These are phyloP conservation scores for Hippopotamus amphibius DNA, from an alignment of 2,113 vertebrate species.

Conservation along the genomic window DNA sequence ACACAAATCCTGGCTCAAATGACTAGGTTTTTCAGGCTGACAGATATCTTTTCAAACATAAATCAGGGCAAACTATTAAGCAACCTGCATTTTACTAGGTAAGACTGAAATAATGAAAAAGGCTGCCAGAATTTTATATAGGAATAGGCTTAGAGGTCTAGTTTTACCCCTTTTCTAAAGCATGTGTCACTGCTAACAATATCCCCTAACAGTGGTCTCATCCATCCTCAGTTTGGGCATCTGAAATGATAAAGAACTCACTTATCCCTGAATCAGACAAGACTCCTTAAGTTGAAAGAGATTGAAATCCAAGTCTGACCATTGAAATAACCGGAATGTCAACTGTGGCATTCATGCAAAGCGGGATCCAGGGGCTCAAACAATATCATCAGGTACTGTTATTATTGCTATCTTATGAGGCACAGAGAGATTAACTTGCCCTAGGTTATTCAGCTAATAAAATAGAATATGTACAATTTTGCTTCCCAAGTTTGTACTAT, in stretches of 20 bases:
- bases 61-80: background rate
- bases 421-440: background rate
- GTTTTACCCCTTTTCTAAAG: background rate
- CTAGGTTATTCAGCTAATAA: background rate
- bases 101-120: background rate
- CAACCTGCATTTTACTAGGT: background rate
- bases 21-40: background rate
- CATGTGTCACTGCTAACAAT: background rate
- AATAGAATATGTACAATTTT: background rate
- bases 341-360: background rate
- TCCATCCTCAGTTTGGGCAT: background rate
- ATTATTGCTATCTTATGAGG: background rate
- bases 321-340: background rate
- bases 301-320: background rate
- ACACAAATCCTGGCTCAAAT: background rate
- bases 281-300: background rate
- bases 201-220: background rate
- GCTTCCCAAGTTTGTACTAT: background rate
- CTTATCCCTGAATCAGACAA: background rate
- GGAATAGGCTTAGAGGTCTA: background rate
- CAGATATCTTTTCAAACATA: background rate
- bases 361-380: background rate
- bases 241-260: background rate
- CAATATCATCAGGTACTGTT: background rate
- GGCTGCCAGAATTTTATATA: background rate